These are phyloP conservation scores for Elanus axillaris DNA, from an alignment of 2,113 vertebrate species.

Conservation along the genomic window DNA sequence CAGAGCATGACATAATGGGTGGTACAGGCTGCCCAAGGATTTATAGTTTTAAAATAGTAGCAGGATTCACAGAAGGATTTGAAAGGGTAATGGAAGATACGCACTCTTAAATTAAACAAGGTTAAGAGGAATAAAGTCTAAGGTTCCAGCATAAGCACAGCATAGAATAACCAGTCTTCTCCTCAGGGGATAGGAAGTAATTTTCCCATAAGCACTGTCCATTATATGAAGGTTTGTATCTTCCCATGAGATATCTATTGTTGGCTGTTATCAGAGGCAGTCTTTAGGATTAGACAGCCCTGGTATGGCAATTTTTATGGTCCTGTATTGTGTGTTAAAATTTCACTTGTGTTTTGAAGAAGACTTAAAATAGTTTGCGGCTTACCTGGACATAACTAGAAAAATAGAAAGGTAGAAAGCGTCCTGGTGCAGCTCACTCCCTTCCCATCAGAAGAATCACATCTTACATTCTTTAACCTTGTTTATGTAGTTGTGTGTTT, in stretches of 20 bases:
- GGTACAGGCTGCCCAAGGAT: background rate
- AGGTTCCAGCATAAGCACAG: background rate
- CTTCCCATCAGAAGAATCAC: background rate
- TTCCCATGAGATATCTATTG: background rate
- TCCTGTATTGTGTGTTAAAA: background rate
- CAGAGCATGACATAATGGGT: background rate
- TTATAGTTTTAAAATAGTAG: background rate
- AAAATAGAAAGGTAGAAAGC: background rate
- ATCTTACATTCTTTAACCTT: constrained; percentile 27
- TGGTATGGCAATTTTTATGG: background rate
- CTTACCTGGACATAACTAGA: background rate
- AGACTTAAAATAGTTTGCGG: background rate
- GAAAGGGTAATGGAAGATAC: background rate
- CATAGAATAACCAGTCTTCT: background rate
- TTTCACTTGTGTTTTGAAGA: background rate
- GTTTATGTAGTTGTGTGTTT: background rate
- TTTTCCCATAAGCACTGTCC: background rate
- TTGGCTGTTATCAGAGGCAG: background rate
- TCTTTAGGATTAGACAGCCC: background rate
- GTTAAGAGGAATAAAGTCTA: background rate
- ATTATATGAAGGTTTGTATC: background rate
- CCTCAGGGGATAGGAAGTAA: background rate
- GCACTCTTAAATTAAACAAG: background rate
- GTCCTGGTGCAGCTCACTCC: background rate
- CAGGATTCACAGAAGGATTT: background rate